Evolutionary conservation across 2,888 invertebrate genomes (phyloP).

Genomic region (Masnerella sp.): DNA sequence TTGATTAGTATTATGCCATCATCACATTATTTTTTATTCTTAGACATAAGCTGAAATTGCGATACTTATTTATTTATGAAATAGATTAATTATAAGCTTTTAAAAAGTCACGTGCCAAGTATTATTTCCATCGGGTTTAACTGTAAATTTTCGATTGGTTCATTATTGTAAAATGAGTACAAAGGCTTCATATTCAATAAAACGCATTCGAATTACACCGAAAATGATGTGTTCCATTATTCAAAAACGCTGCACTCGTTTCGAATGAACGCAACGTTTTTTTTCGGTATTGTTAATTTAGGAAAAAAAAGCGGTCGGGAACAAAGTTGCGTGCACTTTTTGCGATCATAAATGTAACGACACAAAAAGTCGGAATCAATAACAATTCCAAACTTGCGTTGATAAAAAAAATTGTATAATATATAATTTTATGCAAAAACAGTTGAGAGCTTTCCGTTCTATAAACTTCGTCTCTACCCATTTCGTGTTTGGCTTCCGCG

Average conservation of each 20-base stretch:
- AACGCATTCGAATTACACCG: conserved; percentile 30
- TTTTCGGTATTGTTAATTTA: conserved; percentile 10
- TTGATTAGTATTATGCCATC: conserved; percentile 16
- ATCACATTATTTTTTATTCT: not conserved
- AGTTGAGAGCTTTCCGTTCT: conserved; percentile 38
- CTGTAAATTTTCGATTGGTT: conserved; percentile 30
- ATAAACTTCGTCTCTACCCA: conserved; percentile 27
- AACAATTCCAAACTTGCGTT: conserved; percentile 12
- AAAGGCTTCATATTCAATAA: conserved; percentile 46
- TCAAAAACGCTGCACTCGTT: conserved; percentile 18
- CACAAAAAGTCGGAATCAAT: conserved; percentile 16
- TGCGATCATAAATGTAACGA: conserved; percentile 8
- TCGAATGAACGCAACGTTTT: conserved; percentile 15
- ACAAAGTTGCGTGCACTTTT: conserved; percentile 7
- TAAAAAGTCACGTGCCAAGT: conserved; percentile 18
- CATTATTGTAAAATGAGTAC: conserved; percentile 39
- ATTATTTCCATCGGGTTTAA: conserved; percentile 20
- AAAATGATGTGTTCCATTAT: conserved; percentile 41
- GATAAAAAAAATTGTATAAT: conserved; percentile 32
- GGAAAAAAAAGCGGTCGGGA: not conserved
- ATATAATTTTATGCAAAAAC: conserved; percentile 48
- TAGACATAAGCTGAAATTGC: conserved; percentile 5
- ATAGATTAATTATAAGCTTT: too few relatives aligned
- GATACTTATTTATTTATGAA: conserved; percentile 33
- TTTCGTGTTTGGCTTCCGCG: conserved; percentile 38